phyloP scores from a whole-genome alignment of 2,888 invertebrate genomes.

The Trissolcus brochymenae region DNA sequence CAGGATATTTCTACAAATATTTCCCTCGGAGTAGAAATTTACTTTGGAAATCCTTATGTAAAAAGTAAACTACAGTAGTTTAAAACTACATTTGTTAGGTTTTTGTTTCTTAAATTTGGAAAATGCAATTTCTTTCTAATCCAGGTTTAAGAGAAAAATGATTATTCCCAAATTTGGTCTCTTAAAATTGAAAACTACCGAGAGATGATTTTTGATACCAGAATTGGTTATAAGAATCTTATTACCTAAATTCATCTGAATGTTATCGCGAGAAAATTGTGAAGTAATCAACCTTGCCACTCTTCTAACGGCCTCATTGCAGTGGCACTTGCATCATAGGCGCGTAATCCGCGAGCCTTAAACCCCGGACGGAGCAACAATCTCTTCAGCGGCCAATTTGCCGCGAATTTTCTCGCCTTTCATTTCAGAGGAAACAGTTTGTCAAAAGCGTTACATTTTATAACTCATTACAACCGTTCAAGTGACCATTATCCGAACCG shows the following conservation, averaged over 20 bases:
- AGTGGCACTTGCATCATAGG: constrained; percentile 49
- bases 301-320: constrained; percentile 53
- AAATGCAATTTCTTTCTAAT: background rate
- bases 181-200: constrained; percentile 13
- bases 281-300: constrained; percentile 58
- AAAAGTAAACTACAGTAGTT: too few species aligned
- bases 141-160: too few species aligned
- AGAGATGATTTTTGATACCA: constrained; percentile 44
- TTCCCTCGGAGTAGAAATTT: too few species aligned
- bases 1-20: too few species aligned
- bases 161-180: background rate
- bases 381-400: constrained; percentile 28
- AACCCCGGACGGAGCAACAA: constrained; percentile 30
- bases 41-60: too few species aligned
- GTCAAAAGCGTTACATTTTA: constrained; percentile 9
- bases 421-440: constrained; percentile 24
- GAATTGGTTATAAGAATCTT: constrained; percentile 39
- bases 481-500: background rate
- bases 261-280: constrained; percentile 57
- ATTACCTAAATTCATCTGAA: constrained; percentile 57
- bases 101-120: background rate
- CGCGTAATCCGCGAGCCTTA: constrained; percentile 19
- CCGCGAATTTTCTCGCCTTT: constrained; percentile 26
- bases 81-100: too few species aligned
- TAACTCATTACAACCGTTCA: background rate